Conservation (phyloP, 2,888 invertebrate species). For the Aphidius colemani region DNA sequence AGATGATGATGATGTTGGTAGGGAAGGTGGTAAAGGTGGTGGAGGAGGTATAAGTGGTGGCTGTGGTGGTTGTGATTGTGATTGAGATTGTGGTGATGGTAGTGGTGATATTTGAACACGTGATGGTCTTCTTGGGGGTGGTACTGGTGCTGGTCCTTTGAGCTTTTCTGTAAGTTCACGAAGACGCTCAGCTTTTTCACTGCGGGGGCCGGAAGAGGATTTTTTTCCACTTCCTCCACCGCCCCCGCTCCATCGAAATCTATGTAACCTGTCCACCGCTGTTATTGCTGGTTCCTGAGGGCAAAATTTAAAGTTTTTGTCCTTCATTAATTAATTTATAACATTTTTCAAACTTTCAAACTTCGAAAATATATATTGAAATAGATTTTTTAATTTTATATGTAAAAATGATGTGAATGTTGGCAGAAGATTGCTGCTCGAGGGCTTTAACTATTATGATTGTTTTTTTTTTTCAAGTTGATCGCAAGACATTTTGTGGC, state of each 20-base stretch:
- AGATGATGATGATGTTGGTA: not conserved
- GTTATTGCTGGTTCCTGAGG: conserved; percentile 60
- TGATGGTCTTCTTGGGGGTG: conserved; percentile 53
- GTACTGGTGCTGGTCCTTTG: conserved; percentile 65
- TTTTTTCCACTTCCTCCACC: conserved; percentile 46
- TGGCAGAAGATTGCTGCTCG: not conserved
- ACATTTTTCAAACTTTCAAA: too few relatives aligned
- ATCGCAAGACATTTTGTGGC: too few relatives aligned
- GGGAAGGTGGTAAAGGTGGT: not conserved
- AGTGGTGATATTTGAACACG: conserved; percentile 56
- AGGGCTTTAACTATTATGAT: not conserved
- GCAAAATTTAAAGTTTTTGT: not conserved
- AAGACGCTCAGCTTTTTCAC: conserved; percentile 74
- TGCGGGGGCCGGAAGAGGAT: conserved; percentile 56
- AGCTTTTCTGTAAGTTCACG: conserved; percentile 80
- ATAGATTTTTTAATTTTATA: not conserved
- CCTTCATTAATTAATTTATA: not conserved
- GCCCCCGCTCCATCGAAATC: conserved; percentile 66
- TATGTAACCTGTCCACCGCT: conserved; percentile 83
- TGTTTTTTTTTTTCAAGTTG: too few relatives aligned
- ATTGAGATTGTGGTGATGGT: conserved; percentile 36
- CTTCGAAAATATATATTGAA: too few relatives aligned
- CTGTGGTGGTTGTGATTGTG: not conserved
- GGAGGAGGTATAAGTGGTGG: not conserved
- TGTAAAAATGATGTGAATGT: not conserved